Conservation (phyloP, 2,113 vertebrate genomes). For the Burhinus oedicnemus region DNA sequence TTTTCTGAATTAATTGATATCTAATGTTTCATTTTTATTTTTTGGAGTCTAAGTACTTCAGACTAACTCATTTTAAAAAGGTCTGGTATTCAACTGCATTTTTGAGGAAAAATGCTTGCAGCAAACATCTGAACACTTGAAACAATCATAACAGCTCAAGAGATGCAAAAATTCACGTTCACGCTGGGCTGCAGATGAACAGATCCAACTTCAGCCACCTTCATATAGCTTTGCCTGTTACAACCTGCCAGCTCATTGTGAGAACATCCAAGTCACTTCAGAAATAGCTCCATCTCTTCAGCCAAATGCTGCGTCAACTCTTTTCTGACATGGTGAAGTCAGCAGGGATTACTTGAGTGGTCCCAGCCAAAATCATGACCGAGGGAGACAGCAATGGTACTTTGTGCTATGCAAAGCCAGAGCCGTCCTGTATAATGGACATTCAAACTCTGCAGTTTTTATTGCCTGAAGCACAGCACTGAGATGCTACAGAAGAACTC, state of each 20-base stretch:
- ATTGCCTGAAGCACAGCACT: background rate
- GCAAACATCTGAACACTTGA: background rate
- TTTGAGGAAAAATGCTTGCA: background rate
- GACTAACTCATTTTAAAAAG: background rate
- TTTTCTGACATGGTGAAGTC: background rate
- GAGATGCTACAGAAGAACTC: background rate
- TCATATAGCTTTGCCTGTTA: background rate
- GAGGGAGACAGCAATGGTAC: background rate
- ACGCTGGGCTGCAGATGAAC: background rate
- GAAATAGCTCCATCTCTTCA: constrained; percentile 6
- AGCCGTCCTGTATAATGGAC: background rate
- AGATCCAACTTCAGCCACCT: background rate
- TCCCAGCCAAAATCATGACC: background rate
- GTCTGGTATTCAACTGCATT: background rate
- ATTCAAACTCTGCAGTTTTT: background rate
- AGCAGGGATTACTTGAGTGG: background rate
- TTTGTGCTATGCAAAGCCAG: background rate
- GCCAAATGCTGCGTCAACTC: background rate
- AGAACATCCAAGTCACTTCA: constrained; percentile 16
- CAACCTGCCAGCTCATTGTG: background rate
- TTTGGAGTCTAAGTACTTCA: background rate
- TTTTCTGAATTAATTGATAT: background rate
- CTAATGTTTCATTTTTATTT: background rate
- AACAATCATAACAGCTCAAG: background rate
- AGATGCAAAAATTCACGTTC: background rate